phyloP scores from a whole-genome alignment of 2,888 invertebrate genomes.

The Nomada ruficornis region DNA sequence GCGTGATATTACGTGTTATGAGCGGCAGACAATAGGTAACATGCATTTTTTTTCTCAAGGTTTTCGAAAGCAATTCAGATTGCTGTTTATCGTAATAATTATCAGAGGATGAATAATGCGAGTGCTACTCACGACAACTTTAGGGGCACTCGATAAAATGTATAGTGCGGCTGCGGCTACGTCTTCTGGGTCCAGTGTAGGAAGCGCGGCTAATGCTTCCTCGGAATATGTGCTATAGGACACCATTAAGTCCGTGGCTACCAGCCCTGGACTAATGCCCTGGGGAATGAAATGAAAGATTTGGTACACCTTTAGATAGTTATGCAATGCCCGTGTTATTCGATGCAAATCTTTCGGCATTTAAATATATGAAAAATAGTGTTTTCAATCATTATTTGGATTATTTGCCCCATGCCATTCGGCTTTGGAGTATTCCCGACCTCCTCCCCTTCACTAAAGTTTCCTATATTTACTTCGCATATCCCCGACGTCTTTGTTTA shows the following conservation, averaged over 20 bases:
- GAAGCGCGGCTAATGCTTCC: conserved; percentile 80
- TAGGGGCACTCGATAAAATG: conserved; percentile 87
- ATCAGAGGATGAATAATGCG: neutral
- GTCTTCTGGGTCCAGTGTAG: conserved; percentile 86
- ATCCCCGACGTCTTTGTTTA: too few relatives aligned
- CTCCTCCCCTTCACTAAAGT: too few relatives aligned
- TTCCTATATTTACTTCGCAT: too few relatives aligned
- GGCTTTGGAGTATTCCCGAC: too few relatives aligned
- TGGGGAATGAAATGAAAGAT: conserved; percentile 74
- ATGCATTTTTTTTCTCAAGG: neutral
- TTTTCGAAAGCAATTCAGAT: neutral
- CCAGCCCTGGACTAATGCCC: conserved; percentile 88
- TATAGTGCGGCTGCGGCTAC: conserved; percentile 88
- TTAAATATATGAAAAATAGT: too few relatives aligned
- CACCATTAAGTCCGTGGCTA: conserved; percentile 85
- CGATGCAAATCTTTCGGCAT: too few relatives aligned
- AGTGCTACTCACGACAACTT: conserved; percentile 85
- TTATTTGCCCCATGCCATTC: too few relatives aligned
- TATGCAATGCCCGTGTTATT: too few relatives aligned
- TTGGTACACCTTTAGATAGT: neutral
- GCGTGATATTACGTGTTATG: neutral
- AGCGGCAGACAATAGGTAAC: neutral
- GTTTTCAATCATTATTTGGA: too few relatives aligned
- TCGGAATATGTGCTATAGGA: conserved; percentile 77
- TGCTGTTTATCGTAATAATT: neutral